A percentile compares a stretch with the other conserved stretches of the same genome.
Conservation (phyloP, 2,113 vertebrate species). For the Limnothrissa miodon region DNA sequence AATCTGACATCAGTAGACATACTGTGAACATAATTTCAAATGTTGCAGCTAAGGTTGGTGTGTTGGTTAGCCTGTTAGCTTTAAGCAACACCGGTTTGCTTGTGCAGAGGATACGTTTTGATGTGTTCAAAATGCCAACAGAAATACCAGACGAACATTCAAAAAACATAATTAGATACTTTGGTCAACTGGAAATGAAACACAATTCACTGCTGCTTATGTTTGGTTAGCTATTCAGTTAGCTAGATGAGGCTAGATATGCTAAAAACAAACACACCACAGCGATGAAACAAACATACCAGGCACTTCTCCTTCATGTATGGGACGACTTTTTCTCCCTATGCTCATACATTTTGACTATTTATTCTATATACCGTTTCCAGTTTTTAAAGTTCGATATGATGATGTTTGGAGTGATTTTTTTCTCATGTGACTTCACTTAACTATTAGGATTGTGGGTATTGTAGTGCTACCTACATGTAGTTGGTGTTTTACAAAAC, state of each 20-base stretch:
- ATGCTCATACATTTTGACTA: not conserved
- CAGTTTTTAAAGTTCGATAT: not conserved
- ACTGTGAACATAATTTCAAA: not conserved
- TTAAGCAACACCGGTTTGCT: not conserved
- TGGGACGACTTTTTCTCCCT: not conserved
- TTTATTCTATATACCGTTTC: not conserved
- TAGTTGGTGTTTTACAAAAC: not conserved
- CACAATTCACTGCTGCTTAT: not conserved
- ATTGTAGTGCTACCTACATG: not conserved
- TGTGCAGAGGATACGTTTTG: not conserved
- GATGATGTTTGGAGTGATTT: not conserved
- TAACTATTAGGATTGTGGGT: slow-evolving; percentile 3
- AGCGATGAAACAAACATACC: not conserved
- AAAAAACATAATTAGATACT: not conserved
- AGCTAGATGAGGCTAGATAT: not conserved
- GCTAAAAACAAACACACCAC: not conserved
- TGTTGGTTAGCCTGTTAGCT: too few species aligned
- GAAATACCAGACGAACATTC: not conserved
- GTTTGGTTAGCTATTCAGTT: not conserved
- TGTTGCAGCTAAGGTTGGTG: not conserved
- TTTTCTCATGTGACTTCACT: slow-evolving; percentile 9
- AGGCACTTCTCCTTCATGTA: not conserved
- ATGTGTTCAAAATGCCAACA: not conserved
- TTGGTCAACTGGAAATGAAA: not conserved
- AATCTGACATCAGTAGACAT: not conserved